phyloP scores from a whole-genome alignment of 2,113 vertebrate genomes.

The Xenopus borealis region DNA sequence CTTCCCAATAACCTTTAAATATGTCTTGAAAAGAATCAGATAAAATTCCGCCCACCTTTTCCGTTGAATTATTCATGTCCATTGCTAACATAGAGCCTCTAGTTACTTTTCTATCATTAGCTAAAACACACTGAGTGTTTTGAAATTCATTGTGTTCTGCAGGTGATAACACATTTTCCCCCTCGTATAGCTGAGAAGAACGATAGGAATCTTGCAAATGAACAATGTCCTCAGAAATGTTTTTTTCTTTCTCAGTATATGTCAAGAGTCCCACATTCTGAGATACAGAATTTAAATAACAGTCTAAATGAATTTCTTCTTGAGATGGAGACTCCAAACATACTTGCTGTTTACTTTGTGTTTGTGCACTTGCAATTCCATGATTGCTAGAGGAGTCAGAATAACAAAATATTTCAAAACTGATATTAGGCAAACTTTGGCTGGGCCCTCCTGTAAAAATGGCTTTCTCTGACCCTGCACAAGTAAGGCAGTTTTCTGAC shows the following conservation, averaged over 20 bases:
- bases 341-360: too few species aligned
- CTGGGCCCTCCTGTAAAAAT: slow-evolving; percentile 43
- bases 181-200: neutral
- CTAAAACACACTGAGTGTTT: neutral
- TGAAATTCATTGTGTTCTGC: neutral
- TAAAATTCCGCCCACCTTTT: slow-evolving; percentile 24
- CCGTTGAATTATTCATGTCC: neutral
- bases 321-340: neutral
- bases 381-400: neutral
- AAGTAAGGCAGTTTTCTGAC: slow-evolving; percentile 54
- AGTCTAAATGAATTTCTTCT: neutral
- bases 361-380: too few species aligned
- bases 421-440: slow-evolving; percentile 58
- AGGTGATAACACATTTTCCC: neutral
- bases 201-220: neutral
- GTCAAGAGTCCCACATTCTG: slow-evolving; percentile 6
- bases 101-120: neutral
- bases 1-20: slow-evolving; percentile 39
- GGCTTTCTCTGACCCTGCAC: slow-evolving; percentile 25
- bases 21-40: slow-evolving; percentile 42
- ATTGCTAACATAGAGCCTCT: neutral
- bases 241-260: neutral
- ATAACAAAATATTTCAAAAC: slow-evolving; percentile 44
- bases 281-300: neutral
- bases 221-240: neutral